Evolutionary conservation across 2,888 invertebrate species (phyloP).

Genomic region (Elysia crispata): DNA sequence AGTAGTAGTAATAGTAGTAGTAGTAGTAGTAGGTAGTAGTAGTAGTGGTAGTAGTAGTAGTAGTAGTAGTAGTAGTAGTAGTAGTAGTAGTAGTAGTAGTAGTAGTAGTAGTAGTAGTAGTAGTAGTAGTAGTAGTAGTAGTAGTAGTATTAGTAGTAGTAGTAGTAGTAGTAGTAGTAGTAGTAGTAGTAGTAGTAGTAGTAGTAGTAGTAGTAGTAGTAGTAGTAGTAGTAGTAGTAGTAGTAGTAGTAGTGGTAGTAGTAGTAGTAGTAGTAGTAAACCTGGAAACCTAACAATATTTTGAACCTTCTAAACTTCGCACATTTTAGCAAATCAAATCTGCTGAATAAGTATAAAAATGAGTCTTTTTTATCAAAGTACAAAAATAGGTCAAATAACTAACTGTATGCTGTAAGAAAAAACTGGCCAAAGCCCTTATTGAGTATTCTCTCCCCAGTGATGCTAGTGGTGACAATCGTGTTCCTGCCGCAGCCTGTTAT

Average conservation of each 20-base stretch:
- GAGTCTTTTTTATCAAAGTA: too few relatives aligned
- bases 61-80: constrained; percentile 40
- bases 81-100: constrained; percentile 39
- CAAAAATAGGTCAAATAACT: too few relatives aligned
- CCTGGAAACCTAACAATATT: too few relatives aligned
- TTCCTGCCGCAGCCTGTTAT: constrained; percentile 70
- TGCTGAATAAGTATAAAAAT: too few relatives aligned
- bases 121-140: constrained; percentile 35
- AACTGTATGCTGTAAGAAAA: too few relatives aligned
- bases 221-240: constrained; percentile 9
- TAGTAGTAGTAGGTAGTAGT: too few relatives aligned
- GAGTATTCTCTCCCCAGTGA: constrained; percentile 48
- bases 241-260: constrained; percentile 4
- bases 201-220: constrained; percentile 36
- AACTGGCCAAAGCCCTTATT: too few relatives aligned
- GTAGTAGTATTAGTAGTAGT: too few relatives aligned
- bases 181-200: constrained; percentile 39
- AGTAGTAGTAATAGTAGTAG: constrained; percentile 25
- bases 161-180: too few relatives aligned
- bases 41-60: constrained; percentile 39
- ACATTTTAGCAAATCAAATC: too few relatives aligned
- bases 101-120: constrained; percentile 32
- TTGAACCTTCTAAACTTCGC: too few relatives aligned
- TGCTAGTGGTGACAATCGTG: constrained; percentile 66
- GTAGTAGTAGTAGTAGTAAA: constrained; percentile 2